These are phyloP conservation scores for Alcis repandata DNA, from an alignment of 2,888 invertebrate genomes.

Conservation along the genomic window DNA sequence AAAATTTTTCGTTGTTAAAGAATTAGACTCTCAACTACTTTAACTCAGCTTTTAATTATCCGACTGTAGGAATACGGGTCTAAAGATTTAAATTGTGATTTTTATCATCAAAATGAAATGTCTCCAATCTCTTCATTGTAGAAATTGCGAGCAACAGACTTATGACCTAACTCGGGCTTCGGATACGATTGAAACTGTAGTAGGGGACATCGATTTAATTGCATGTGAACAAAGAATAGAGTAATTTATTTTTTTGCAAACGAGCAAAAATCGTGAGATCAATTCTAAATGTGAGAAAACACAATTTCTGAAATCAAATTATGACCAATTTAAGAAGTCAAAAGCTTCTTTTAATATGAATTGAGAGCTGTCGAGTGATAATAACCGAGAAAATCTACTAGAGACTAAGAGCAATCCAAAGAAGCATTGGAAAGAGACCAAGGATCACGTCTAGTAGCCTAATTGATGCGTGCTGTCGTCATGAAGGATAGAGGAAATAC, in stretches of 20 bases:
- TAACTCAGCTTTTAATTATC: too few relatives aligned
- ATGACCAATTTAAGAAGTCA: neutral
- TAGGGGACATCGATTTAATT: too few relatives aligned
- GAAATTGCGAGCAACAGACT: neutral
- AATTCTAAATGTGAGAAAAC: neutral
- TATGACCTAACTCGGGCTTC: too few relatives aligned
- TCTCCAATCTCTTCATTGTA: too few relatives aligned
- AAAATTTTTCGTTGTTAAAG: neutral
- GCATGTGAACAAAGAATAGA: too few relatives aligned
- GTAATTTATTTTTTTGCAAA: neutral
- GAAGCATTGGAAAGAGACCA: conserved; percentile 59
- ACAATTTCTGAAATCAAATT: neutral
- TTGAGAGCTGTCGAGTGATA: neutral
- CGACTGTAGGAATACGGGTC: too few relatives aligned
- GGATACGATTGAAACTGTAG: too few relatives aligned
- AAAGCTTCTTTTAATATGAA: neutral
- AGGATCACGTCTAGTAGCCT: conserved; percentile 75
- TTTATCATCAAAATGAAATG: too few relatives aligned
- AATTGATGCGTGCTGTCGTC: conserved; percentile 84
- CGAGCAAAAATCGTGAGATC: neutral
- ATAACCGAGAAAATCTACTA: neutral
- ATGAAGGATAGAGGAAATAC: conserved; percentile 86
- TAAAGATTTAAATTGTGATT: too few relatives aligned
- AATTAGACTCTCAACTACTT: too few relatives aligned
- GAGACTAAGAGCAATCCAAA: conserved; percentile 9